Conservation (phyloP, 2,113 vertebrate genomes). For the Lucifuga dentata region DNA sequence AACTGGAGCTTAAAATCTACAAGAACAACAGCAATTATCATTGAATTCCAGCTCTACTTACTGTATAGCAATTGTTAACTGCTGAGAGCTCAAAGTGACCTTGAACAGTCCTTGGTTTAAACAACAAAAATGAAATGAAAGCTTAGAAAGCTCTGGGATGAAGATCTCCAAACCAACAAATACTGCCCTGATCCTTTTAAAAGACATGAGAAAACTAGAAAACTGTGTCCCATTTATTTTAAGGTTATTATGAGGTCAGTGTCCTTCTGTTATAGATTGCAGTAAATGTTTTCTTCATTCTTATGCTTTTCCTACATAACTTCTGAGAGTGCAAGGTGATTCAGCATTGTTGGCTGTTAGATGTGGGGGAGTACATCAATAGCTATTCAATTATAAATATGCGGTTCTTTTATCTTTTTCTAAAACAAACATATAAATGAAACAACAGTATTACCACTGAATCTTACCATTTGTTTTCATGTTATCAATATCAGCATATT, state of each 20-base stretch:
- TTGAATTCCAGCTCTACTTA: conserved; percentile 12
- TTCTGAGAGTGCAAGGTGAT: conserved; percentile 15
- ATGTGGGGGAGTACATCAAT: conserved; percentile 29
- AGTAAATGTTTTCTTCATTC: conserved; percentile 24
- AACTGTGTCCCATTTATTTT: not conserved
- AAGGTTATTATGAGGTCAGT: not conserved
- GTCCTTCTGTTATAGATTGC: conserved; percentile 4
- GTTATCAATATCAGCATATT: conserved; percentile 7
- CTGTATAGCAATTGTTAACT: conserved; percentile 10
- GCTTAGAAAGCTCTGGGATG: not conserved
- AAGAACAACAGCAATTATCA: not conserved
- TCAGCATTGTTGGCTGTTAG: conserved; percentile 27
- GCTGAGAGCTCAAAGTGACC: conserved; percentile 36
- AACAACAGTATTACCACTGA: not conserved
- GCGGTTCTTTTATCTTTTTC: too few relatives aligned
- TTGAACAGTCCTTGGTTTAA: conserved; percentile 34
- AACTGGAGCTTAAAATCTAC: not conserved
- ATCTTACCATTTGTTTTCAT: not conserved
- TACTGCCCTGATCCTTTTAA: not conserved
- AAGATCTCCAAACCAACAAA: conserved; percentile 1
- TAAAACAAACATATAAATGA: not conserved
- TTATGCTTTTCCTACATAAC: conserved; percentile 4
- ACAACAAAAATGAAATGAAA: conserved; percentile 13
- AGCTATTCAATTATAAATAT: conserved; percentile 26
- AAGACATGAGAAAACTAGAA: not conserved